A percentile compares a stretch with the other conserved stretches of the same genome.
Conservation (phyloP, 2,888 invertebrate species). For the Drosophila meridiana region DNA sequence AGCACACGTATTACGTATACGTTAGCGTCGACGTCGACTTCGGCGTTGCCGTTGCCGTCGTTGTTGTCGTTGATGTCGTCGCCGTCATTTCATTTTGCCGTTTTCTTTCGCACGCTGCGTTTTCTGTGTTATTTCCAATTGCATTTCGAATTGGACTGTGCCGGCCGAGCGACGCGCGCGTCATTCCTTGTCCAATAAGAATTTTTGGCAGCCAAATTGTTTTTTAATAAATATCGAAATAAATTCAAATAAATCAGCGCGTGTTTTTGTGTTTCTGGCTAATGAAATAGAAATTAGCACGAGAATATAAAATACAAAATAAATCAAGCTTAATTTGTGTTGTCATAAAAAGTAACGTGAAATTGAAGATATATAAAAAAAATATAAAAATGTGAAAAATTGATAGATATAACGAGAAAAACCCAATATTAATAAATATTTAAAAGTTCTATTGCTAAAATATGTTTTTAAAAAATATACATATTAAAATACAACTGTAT, state of each 20-base stretch:
- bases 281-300: constrained; percentile 12
- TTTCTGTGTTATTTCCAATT: constrained; percentile 71
- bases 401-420: not conserved
- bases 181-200: constrained; percentile 32
- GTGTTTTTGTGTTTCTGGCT: constrained; percentile 13
- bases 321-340: constrained; percentile 33
- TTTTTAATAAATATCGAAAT: constrained; percentile 9
- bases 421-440: no score
- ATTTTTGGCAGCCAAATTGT: not conserved
- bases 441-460: not conserved
- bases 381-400: not conserved
- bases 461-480: not conserved
- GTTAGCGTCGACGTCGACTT: constrained; percentile 38
- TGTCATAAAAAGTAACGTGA: constrained; percentile 7
- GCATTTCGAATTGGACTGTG: constrained; percentile 72
- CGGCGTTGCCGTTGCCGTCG: constrained; percentile 43
- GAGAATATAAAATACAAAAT: constrained; percentile 15
- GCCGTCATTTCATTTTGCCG: constrained; percentile 55
- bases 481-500: not conserved
- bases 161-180: constrained; percentile 55
- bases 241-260: constrained; percentile 7
- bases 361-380: not conserved
- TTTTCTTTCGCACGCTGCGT: constrained; percentile 66
- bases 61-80: constrained; percentile 30
- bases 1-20: constrained; percentile 65